These are phyloP conservation scores for Thalassarche chlororhynchos DNA, from an alignment of 2,113 vertebrate species.

Conservation along the genomic window DNA sequence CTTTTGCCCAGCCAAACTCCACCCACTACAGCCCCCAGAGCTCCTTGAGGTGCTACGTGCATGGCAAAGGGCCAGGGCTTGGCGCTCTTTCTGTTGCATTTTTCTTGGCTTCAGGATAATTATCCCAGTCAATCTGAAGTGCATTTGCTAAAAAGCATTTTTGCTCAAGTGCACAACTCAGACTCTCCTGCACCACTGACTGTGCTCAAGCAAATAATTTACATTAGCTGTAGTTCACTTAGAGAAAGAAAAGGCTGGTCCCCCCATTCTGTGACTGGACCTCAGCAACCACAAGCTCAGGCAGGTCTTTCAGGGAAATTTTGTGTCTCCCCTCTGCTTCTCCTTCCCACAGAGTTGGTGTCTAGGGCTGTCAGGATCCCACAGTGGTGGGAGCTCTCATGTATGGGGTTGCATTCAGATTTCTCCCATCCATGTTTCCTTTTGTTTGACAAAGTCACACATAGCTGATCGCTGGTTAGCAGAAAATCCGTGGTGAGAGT, in stretches of 20 bases:
- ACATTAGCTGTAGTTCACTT: not conserved
- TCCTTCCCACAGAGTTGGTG: not conserved
- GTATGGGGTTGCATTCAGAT: not conserved
- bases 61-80: not conserved
- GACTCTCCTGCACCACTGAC: not conserved
- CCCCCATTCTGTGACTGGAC: not conserved
- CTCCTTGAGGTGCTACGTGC: not conserved
- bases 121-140: not conserved
- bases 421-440: not conserved
- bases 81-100: not conserved
- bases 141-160: not conserved
- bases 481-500: not conserved
- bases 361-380: not conserved
- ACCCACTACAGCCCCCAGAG: not conserved
- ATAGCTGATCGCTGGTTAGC: not conserved
- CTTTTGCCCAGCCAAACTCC: not conserved
- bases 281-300: not conserved
- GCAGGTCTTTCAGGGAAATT: not conserved
- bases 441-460: not conserved
- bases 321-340: not conserved
- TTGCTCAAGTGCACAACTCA: not conserved
- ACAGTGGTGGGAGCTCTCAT: not conserved
- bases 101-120: not conserved
- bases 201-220: not conserved
- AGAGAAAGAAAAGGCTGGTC: not conserved